Evolutionary conservation across 2,888 invertebrate genomes (phyloP), one percentile per base, ranked within the genome.

Genomic region (Nomada fucata): DNA sequence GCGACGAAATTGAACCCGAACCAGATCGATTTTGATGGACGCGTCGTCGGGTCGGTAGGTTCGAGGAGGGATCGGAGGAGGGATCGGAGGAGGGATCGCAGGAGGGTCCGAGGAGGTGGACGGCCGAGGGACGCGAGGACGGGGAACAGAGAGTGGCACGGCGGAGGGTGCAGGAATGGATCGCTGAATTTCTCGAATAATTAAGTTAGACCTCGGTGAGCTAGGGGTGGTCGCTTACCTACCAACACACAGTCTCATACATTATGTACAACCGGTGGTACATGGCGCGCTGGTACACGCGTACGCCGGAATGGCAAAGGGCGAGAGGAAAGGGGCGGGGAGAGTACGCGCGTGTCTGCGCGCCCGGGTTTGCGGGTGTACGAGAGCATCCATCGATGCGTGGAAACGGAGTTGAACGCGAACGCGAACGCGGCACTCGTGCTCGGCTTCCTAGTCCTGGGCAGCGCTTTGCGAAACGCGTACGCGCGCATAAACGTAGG

Each of bases 171-270:
- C 86, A 90, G 91, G 92, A 92, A 92, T 91, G 93, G 92, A 92
- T 92, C 92, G 93, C 86, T 92, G 93, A 93, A 93, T 93, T 93
- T 93, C 93, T 93, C 92, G 93, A 93, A 93, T 93, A 93, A 93
- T 93, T 93, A 93, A 93, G 93, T 93, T 93, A 93, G 93, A 92
- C 90, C 91, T 89, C 89, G 90, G 91, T 88, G 91, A 91, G 90
- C 86, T 89, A 88, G 91, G 90, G 91, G 89, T 89, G 85, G 91
- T 91, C 92, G 93, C 92, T 93, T 92, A 92, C 93, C 92, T 91
- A 91, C 92, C 92, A 91, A 92, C 93, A 92, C 93, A 92, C 91
- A 91, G 90, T 89, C 90, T 90, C 92, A 91, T 93, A 90, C 89
- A 93, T 93, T 91, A 93, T 93, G 92, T 93, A 92, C 90, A 87